phyloP scores from a whole-genome alignment of 2,888 invertebrate species.

The Idaea straminata region DNA sequence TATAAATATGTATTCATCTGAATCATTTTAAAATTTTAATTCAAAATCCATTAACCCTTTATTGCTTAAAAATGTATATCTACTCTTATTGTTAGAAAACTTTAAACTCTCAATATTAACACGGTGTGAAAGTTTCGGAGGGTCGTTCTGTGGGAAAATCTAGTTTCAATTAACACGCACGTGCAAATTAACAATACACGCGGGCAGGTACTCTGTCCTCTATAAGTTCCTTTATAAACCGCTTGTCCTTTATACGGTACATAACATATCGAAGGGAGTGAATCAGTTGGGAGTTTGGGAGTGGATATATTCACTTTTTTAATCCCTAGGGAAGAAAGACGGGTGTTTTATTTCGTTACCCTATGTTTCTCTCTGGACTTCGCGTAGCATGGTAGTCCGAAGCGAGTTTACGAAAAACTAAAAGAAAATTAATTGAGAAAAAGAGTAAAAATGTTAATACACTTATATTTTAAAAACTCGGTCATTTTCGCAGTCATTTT shows the following conservation, averaged over 20 bases:
- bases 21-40: neutral
- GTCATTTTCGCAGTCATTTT: no score
- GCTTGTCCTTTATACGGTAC: neutral
- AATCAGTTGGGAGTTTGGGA: neutral
- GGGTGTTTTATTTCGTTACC: no score
- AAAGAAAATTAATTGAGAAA: no score
- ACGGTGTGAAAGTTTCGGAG: neutral
- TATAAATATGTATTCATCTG: neutral
- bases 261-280: neutral
- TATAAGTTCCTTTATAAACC: neutral
- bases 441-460: no score
- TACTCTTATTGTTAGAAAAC: neutral
- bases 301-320: neutral
- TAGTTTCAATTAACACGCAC: constrained; percentile 29
- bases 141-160: constrained; percentile 37
- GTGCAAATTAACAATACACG: constrained; percentile 44
- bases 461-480: no score
- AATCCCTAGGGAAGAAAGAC: neutral
- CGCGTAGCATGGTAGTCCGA: no score
- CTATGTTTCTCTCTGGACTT: no score
- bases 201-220: neutral
- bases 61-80: neutral
- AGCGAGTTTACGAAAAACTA: no score
- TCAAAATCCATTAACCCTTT: neutral
- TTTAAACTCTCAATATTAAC: neutral